Evolutionary conservation across 2,113 vertebrate species (phyloP), one percentile per base, ranked within the genome.

Genomic region (Australoheros scitulus): DNA sequence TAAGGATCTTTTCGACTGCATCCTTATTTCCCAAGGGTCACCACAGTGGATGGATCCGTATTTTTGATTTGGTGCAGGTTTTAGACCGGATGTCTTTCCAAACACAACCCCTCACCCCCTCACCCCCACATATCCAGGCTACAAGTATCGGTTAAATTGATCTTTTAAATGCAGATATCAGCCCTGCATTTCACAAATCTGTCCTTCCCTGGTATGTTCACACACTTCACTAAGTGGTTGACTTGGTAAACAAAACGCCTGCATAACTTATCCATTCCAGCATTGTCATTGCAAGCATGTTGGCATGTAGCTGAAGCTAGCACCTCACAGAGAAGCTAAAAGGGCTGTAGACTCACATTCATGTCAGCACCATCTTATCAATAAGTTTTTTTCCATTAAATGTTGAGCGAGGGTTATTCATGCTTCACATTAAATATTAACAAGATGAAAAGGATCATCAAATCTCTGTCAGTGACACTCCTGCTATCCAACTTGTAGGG

Each of bases 351-450:
- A n/a, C 78, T 77, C 52, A 17, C 14, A 11, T 22, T 55, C 7
- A 20, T 52, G 3, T 59, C 38, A 34, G 36, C 24, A 1, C 59
- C 47, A n/a, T 63, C 15, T 78, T 17, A 65, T 86, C 63, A 20
- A 18, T 8, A 1, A 3, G n/a, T 38, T 7, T 81, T 7, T 81
- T 38, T 56, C 32, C 41, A 70, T 80, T 80, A 76, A 80, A 81
- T 80, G 81, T 79, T 64, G 61, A 85, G 34, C 52, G 38, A 63
- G 56, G 79, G 82, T 89, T 88, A 85, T 87, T 88, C 82, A 89
- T 79, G 76, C 80, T 43, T 86, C 56, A 56, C 81, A 83, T 90
- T 61, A 84, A 88, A 87, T 89, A 88, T 90, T 92, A 80, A 89
- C 72, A 60, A 59, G 70, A 60, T 41, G 17, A 77, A 34, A 57